phyloP scores from a whole-genome alignment of 1,140 invertebrate species.

The Diachasma alloeum region DNA sequence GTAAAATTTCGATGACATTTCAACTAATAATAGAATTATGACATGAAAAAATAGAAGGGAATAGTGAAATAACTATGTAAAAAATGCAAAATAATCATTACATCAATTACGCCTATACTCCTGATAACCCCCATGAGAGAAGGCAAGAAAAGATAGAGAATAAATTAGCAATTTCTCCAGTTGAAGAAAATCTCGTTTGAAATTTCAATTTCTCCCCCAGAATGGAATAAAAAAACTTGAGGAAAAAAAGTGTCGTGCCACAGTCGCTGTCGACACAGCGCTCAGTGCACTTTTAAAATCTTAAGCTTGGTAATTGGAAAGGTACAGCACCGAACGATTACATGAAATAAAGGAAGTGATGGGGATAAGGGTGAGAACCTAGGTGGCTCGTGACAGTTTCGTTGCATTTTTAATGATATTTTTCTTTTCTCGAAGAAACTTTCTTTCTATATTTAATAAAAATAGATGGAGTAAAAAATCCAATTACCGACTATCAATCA shows the following conservation, averaged over 20 bases:
- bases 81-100: too few relatives aligned
- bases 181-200: neutral
- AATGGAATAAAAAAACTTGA: neutral
- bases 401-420: neutral
- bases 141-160: neutral
- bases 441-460: neutral
- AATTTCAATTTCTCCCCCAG: conserved; percentile 2
- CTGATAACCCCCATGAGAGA: too few relatives aligned
- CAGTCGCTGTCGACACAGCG: neutral
- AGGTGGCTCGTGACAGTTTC: neutral
- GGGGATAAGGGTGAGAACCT: neutral
- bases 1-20: too few relatives aligned
- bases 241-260: neutral
- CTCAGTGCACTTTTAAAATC: neutral
- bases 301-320: neutral
- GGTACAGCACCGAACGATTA: neutral
- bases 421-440: neutral
- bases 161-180: neutral
- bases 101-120: too few relatives aligned
- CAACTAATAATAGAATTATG: too few relatives aligned
- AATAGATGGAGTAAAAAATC: neutral
- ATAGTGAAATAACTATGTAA: too few relatives aligned
- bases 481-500: neutral
- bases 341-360: neutral
- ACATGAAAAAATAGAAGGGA: too few relatives aligned